Conservation (phyloP, 1,140 invertebrate species). For the Whitmania pigra region DNA sequence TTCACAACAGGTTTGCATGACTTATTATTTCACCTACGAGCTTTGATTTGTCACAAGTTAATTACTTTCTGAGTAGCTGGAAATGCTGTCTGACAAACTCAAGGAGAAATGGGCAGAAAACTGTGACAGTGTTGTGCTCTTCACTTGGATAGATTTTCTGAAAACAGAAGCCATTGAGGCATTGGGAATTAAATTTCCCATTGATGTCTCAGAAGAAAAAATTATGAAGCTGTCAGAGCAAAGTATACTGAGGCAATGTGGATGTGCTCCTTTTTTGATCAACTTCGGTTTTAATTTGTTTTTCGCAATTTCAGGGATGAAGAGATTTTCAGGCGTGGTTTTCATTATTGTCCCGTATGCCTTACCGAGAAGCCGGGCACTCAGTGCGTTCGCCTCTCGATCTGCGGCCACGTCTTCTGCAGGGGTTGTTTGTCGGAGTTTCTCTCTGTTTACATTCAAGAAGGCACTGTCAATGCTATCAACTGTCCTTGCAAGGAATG, state of each 20-base stretch:
- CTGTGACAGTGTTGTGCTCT: slow-evolving; percentile 8
- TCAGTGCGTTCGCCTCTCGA: slow-evolving; percentile 48
- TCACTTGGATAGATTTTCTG: slow-evolving; percentile 16
- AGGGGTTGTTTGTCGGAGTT: slow-evolving; percentile 51
- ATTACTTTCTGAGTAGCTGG: neutral
- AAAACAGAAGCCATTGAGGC: slow-evolving; percentile 8
- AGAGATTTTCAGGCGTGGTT: neutral
- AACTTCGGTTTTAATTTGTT: neutral
- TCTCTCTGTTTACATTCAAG: slow-evolving; percentile 50
- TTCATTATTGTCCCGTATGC: slow-evolving; percentile 16
- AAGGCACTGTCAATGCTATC: slow-evolving; percentile 49
- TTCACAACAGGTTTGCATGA: neutral
- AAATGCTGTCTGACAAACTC: too few relatives aligned
- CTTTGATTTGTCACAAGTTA: neutral
- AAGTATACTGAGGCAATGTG: neutral
- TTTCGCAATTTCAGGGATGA: neutral
- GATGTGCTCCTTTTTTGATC: neutral
- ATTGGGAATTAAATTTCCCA: slow-evolving; percentile 9
- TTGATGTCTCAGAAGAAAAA: slow-evolving; percentile 5
- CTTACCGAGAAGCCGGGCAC: slow-evolving; percentile 37
- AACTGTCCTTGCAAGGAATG: slow-evolving; percentile 53
- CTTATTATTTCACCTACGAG: neutral
- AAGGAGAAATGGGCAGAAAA: slow-evolving; percentile 1
- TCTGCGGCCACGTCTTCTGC: slow-evolving; percentile 54
- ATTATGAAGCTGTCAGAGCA: neutral